Evolutionary conservation across 2,113 vertebrate species (phyloP).

Genomic region (Lota lota): DNA sequence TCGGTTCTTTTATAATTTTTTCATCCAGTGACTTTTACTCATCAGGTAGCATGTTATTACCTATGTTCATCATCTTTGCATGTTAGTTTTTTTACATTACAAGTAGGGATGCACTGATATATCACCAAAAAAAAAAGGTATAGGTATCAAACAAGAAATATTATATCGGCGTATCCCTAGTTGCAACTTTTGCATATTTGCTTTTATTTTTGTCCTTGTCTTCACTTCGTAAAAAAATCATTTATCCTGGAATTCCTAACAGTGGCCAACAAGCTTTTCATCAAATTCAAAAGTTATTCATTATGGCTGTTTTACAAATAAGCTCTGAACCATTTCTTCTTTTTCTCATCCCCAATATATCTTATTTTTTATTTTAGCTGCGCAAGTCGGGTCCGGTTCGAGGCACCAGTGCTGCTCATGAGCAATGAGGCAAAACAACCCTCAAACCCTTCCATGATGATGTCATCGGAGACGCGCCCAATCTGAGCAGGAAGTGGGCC

Average conservation of each 20-base stretch:
- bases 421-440: conserved; percentile 82
- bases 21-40: too few species aligned
- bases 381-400: conserved; percentile 93
- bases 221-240: too few species aligned
- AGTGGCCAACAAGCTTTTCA: neutral
- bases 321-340: neutral
- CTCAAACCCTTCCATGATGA: conserved; percentile 63
- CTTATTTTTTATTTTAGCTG: conserved; percentile 72
- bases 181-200: too few species aligned
- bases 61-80: too few species aligned
- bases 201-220: too few species aligned
- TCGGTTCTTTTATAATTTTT: too few species aligned
- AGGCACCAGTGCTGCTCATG: conserved; percentile 94
- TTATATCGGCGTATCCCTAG: too few species aligned
- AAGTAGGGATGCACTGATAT: too few species aligned
- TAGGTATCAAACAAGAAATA: too few species aligned
- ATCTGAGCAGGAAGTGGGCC: conserved; percentile 49
- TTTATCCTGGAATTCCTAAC: conserved; percentile 9
- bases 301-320: neutral
- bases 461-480: conserved; percentile 63
- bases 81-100: too few species aligned
- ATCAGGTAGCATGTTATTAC: too few species aligned
- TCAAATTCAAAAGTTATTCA: neutral
- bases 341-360: conserved; percentile 3
- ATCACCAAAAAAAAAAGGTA: too few species aligned